These are phyloP conservation scores for Argyresthia albistria DNA, from an alignment of 2,888 invertebrate genomes.

Conservation along the genomic window DNA sequence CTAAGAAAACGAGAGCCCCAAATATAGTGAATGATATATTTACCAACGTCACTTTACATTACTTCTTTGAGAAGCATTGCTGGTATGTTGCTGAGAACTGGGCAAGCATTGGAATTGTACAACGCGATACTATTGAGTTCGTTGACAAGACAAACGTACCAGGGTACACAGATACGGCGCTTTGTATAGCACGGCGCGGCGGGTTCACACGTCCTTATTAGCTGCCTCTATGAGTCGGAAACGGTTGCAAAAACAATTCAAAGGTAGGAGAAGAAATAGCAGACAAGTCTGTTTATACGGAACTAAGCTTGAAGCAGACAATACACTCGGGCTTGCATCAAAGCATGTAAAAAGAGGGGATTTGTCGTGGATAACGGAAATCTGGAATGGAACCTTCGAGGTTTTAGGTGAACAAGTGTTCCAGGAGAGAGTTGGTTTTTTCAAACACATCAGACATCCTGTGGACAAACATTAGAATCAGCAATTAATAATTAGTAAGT, in stretches of 20 bases:
- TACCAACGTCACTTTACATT: no score
- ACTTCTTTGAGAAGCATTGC: no score
- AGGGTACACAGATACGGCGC: conserved; percentile 31
- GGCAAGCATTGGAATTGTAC: conserved; percentile 26
- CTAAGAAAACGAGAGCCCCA: no score
- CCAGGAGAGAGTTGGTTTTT: no score
- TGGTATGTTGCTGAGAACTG: not conserved
- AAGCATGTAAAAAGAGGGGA: no score
- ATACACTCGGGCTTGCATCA: not conserved
- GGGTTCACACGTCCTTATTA: conserved; percentile 66
- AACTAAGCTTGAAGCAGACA: not conserved
- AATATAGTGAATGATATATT: no score
- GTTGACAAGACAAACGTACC: conserved; percentile 35
- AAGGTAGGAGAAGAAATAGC: not conserved
- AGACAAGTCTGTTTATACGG: not conserved
- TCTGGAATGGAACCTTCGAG: no score
- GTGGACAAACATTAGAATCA: no score
- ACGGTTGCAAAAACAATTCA: conserved; percentile 52
- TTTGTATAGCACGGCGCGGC: conserved; percentile 23
- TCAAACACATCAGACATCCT: no score
- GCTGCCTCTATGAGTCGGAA: conserved; percentile 47
- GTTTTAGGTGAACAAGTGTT: no score
- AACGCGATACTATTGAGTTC: conserved; percentile 25
- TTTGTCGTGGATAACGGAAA: no score
- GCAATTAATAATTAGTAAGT: no score